These are phyloP conservation scores for Hyperoplus immaculatus DNA, from an alignment of 2,797 vertebrate species.

Conservation along the genomic window DNA sequence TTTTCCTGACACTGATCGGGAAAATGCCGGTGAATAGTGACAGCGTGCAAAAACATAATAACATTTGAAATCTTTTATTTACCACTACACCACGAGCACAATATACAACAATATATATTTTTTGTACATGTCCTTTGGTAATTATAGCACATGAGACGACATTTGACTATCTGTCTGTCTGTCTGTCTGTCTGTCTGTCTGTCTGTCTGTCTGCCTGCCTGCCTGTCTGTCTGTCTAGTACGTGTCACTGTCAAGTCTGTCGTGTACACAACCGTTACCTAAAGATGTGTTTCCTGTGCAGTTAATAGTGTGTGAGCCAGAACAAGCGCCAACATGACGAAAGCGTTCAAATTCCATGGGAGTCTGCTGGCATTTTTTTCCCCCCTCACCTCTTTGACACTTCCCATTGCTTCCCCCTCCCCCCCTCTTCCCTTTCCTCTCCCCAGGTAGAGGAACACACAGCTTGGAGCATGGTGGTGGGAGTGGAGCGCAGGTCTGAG, in stretches of 20 bases:
- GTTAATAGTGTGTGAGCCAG: neutral
- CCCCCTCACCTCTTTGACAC: neutral
- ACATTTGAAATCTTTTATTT: neutral
- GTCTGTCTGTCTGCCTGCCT: no score
- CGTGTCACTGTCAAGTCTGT: neutral
- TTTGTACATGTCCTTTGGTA: neutral
- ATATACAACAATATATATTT: neutral
- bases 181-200: no score
- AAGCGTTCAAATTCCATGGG: conserved; percentile 34
- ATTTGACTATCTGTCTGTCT: neutral
- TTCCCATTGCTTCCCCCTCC: conserved; percentile 25
- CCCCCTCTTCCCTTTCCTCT: conserved; percentile 4
- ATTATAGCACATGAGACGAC: neutral
- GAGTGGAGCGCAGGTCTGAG: conserved; percentile 54
- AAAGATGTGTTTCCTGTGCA: neutral
- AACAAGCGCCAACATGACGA: conserved; percentile 56
- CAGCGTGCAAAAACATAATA: neutral
- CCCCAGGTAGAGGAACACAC: conserved; percentile 57
- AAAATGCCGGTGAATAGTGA: neutral
- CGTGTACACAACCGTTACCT: neutral
- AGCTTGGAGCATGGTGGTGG: conserved; percentile 58
- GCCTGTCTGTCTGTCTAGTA: neutral
- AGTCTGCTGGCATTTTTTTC: conserved; percentile 22
- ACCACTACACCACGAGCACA: no score
- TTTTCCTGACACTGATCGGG: neutral